A percentile compares a stretch with the other conserved stretches of the same genome.
phyloP scores from a whole-genome alignment of 2,888 invertebrate species.

The Trichogramma evanescens region DNA sequence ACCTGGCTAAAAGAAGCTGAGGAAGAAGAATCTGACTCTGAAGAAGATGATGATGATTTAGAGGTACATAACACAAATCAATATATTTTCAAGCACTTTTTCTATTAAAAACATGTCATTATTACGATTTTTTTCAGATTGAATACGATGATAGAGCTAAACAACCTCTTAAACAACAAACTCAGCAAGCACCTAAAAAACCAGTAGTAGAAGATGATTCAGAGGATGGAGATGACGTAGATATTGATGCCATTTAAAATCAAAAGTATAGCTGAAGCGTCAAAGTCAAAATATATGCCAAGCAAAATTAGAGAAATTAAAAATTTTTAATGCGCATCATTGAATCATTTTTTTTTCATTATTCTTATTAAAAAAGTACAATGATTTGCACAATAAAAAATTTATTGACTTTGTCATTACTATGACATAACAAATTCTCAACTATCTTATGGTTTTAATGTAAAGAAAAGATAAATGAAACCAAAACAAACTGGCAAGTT shows the following conservation, averaged over 20 bases:
- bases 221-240: constrained; percentile 70
- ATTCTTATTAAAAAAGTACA: constrained; percentile 11
- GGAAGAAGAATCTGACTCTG: constrained; percentile 77
- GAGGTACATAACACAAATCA: constrained; percentile 48
- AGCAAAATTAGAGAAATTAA: background rate
- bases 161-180: constrained; percentile 60
- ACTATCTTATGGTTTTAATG: no score
- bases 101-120: background rate
- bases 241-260: constrained; percentile 85
- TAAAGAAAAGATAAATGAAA: no score
- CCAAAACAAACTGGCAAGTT: no score
- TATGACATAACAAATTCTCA: no score
- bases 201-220: constrained; percentile 57
- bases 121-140: constrained; percentile 52
- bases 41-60: constrained; percentile 62
- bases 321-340: constrained; percentile 7
- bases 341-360: constrained; percentile 11
- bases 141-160: constrained; percentile 85
- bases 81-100: background rate
- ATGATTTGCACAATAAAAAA: no score
- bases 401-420: no score
- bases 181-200: constrained; percentile 48
- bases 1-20: constrained; percentile 97
- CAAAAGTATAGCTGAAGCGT: constrained; percentile 22
- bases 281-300: constrained; percentile 20